phyloP scores from a whole-genome alignment of 2,113 vertebrate species.

The Astatoreochromis straeleni region DNA sequence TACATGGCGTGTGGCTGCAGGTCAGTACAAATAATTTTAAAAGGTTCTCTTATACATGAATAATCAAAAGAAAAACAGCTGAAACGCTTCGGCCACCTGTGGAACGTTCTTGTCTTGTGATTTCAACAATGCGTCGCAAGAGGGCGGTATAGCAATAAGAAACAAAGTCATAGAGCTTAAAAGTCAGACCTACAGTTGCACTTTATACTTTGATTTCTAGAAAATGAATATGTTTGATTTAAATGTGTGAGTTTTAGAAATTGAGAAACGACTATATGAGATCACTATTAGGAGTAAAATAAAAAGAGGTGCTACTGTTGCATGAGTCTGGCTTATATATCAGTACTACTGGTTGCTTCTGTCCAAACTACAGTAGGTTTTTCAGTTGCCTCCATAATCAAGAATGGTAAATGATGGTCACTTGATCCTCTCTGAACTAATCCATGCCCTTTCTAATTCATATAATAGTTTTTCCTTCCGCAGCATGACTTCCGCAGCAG shows the following conservation, averaged over 20 bases:
- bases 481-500: not conserved
- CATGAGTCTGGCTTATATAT: not conserved
- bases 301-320: not conserved
- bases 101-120: not conserved
- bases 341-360: not conserved
- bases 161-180: not conserved
- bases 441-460: not conserved
- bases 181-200: not conserved
- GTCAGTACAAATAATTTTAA: not conserved
- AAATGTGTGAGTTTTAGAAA: not conserved
- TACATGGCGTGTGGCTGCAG: not conserved
- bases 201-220: not conserved
- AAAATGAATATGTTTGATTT: not conserved
- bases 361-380: not conserved
- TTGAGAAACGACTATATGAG: not conserved
- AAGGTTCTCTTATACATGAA: not conserved
- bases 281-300: not conserved
- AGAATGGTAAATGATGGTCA: not conserved
- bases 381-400: not conserved
- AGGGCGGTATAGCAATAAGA: slow-evolving; percentile 3
- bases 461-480: not conserved
- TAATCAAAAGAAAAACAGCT: not conserved
- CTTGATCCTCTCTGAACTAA: not conserved
- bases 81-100: slow-evolving; percentile 1
- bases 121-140: slow-evolving; percentile 30